Evolutionary conservation across 2,888 invertebrate genomes (phyloP).

Genomic region (Bellardia pandia): DNA sequence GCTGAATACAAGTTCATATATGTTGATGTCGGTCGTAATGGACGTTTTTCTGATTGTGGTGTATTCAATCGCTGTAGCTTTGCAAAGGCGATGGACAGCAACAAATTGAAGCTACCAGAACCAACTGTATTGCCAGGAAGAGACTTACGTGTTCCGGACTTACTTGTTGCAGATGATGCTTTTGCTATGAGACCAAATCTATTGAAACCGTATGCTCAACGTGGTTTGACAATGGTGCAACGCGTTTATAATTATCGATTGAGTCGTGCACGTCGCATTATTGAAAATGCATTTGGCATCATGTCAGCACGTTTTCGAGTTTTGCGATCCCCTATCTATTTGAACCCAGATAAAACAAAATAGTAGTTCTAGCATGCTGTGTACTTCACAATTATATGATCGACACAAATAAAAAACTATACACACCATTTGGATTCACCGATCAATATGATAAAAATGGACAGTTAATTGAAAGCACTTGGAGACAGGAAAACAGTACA

Average conservation of each 20-base stretch:
- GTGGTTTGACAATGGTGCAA: conserved; percentile 18
- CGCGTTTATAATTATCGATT: conserved; percentile 34
- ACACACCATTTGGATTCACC: too few species aligned
- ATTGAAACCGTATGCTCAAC: conserved; percentile 11
- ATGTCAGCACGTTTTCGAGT: conserved; percentile 23
- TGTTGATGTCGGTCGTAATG: conserved; percentile 33
- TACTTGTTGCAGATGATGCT: conserved; percentile 31
- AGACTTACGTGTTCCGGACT: not conserved
- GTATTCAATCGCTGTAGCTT: conserved; percentile 20
- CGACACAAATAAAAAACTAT: too few species aligned
- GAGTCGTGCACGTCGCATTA: conserved; percentile 42
- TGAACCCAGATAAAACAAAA: not conserved
- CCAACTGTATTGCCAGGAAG: conserved; percentile 3
- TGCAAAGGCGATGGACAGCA: conserved; percentile 17
- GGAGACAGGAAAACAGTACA: too few species aligned
- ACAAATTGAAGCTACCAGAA: not conserved
- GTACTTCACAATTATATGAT: conserved; percentile 32
- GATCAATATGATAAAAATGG: too few species aligned
- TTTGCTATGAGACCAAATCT: conserved; percentile 24
- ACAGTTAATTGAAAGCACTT: too few species aligned
- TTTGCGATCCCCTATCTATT: not conserved
- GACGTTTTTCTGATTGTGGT: conserved; percentile 28
- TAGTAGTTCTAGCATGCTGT: conserved; percentile 31
- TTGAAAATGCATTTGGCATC: too few species aligned
- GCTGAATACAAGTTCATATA: conserved; percentile 19